Evolutionary conservation across 2,797 vertebrate genomes (phyloP).

Genomic region (Artibeus jamaicensis): DNA sequence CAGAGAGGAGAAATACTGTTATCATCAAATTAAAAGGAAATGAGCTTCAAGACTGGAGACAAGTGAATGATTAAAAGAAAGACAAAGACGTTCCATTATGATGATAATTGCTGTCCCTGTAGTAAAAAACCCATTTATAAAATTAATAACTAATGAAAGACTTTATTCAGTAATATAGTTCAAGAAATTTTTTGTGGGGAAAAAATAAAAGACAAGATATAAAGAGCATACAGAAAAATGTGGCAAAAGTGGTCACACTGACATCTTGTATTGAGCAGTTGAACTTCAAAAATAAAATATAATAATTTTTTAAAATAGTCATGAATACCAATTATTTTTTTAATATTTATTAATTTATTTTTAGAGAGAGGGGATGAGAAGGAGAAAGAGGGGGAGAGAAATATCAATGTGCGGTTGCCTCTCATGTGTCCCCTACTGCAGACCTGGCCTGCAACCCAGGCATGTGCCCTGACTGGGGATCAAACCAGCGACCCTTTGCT

Average conservation of each 20-base stretch:
- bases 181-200: neutral
- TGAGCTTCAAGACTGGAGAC: neutral
- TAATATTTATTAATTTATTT: too few species aligned
- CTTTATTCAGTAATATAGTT: neutral
- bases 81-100: neutral
- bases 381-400: too few species aligned
- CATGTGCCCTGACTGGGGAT: too few species aligned
- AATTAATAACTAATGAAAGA: slow-evolving; percentile 12
- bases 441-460: too few species aligned
- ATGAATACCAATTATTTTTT: too few species aligned
- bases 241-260: neutral
- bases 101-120: neutral
- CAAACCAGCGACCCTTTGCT: too few species aligned
- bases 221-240: neutral
- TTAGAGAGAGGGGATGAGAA: too few species aligned
- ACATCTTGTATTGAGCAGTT: neutral
- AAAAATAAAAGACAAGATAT: neutral
- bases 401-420: too few species aligned
- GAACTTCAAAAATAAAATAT: neutral
- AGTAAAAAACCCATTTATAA: neutral
- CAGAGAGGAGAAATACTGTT: neutral
- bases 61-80: neutral
- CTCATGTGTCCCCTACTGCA: too few species aligned
- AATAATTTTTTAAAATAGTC: neutral
- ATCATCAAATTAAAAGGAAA: neutral